Conservation (phyloP, 64 coral and sea anemone genomes). For the Dendrophyllia cribrosa region DNA sequence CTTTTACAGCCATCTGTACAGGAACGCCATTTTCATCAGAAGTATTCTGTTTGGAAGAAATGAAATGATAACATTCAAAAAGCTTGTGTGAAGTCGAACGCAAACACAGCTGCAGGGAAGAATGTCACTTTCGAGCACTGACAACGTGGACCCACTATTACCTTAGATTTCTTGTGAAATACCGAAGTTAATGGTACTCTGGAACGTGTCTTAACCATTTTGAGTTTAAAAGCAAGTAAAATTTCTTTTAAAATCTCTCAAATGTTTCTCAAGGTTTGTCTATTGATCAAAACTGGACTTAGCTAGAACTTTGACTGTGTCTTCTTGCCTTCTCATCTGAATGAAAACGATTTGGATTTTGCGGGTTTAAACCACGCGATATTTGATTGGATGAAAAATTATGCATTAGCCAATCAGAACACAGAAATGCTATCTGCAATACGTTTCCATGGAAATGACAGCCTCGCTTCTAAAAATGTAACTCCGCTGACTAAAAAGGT, state of each 20-base stretch:
- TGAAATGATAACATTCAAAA: neutral
- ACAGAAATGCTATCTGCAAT: neutral
- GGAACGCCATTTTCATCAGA: slow-evolving; percentile 61
- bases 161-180: slow-evolving; percentile 40
- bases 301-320: neutral
- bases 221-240: neutral
- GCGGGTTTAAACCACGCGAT: slow-evolving; percentile 81
- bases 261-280: neutral
- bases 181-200: neutral
- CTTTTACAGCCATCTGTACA: slow-evolving; percentile 33
- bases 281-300: neutral
- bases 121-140: too few species aligned
- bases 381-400: slow-evolving; percentile 81
- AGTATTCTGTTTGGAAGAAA: neutral
- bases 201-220: slow-evolving; percentile 51
- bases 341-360: slow-evolving; percentile 74
- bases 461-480: neutral
- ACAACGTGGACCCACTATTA: slow-evolving; percentile 27
- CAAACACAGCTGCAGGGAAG: too few species aligned
- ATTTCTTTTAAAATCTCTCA: neutral
- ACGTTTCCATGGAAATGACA: slow-evolving; percentile 42
- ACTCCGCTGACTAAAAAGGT: neutral
- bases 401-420: slow-evolving; percentile 79
- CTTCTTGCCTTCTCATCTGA: neutral
- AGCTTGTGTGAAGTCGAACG: neutral